Conservation (phyloP, 2,797 vertebrate genomes). For the Sphenodon punctatus region DNA sequence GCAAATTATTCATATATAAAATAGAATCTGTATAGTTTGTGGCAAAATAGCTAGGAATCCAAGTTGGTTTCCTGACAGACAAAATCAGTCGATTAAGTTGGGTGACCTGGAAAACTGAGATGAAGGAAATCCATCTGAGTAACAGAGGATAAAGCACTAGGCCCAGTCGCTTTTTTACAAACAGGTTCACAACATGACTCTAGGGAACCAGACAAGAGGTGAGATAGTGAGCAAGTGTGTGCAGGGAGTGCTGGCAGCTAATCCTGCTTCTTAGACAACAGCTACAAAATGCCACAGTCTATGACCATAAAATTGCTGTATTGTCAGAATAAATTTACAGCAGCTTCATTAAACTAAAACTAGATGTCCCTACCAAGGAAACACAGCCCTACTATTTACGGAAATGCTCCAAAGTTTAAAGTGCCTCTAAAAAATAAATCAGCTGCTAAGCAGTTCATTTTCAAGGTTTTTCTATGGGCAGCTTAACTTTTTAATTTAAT, state of each 20-base stretch:
- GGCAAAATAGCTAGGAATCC: neutral
- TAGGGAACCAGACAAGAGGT: rapidly evolving
- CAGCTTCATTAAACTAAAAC: neutral
- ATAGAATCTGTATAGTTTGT: neutral
- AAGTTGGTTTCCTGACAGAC: neutral
- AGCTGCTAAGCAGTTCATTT: no score
- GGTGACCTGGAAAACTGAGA: neutral
- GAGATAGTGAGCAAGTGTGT: neutral
- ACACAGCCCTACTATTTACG: neutral
- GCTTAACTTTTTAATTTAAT: no score
- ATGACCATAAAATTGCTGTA: neutral
- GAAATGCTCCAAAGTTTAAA: no score
- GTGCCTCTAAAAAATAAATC: no score
- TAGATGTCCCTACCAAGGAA: neutral
- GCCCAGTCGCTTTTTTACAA: neutral
- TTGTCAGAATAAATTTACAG: neutral
- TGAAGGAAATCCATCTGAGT: neutral
- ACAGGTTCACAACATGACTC: neutral
- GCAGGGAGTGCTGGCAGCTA: neutral
- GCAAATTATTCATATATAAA: neutral
- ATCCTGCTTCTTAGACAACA: neutral
- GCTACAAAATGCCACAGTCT: neutral
- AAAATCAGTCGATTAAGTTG: neutral
- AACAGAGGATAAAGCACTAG: neutral
- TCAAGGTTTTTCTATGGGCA: no score